Evolutionary conservation across 2,797 vertebrate species (phyloP).

Genomic region (Ptychobarbus kaznakovi): DNA sequence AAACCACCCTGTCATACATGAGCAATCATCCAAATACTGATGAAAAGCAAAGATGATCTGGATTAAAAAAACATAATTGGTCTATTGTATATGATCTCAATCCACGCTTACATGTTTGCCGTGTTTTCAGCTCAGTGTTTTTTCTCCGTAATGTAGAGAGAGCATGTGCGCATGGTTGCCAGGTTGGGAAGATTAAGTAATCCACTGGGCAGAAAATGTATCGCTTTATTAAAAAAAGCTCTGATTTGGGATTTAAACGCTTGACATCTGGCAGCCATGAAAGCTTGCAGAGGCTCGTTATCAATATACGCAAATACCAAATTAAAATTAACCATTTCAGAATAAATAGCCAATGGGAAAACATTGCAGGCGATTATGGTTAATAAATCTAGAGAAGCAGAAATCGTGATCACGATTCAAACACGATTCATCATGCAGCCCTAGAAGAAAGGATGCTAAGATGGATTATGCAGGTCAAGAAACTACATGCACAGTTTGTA

Average conservation of each 20-base stretch:
- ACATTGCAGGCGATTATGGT: neutral
- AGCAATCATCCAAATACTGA: neutral
- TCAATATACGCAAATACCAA: neutral
- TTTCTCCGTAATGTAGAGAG: rapidly evolving
- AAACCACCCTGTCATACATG: neutral
- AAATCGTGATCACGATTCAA: neutral
- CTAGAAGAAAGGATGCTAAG: neutral
- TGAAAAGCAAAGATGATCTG: neutral
- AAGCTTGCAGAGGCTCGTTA: neutral
- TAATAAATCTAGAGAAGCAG: neutral
- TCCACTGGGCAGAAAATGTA: neutral
- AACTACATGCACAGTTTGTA: conserved; percentile 6
- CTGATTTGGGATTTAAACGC: neutral
- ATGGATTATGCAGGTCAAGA: conserved; percentile 23
- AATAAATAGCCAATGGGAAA: neutral
- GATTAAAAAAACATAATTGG: neutral
- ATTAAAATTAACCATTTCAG: neutral
- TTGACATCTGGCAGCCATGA: neutral
- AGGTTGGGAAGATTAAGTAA: neutral
- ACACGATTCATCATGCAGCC: neutral
- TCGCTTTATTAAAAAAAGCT: neutral
- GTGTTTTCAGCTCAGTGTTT: neutral
- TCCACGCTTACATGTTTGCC: neutral
- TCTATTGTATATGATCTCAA: neutral
- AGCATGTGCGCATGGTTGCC: neutral